Conservation (phyloP, 1,140 invertebrate species). For the Eubasilissa regina region DNA sequence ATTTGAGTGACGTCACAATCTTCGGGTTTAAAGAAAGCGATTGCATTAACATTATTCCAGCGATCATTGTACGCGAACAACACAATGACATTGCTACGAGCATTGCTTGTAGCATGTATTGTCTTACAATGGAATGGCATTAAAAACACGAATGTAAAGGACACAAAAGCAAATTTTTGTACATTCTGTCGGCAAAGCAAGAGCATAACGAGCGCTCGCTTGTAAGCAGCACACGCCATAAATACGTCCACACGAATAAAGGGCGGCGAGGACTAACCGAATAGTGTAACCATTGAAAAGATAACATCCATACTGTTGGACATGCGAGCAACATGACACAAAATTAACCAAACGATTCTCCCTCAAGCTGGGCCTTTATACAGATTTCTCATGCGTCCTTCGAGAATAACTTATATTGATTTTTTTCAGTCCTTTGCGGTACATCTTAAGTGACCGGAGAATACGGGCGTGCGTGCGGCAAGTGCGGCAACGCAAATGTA, state of each 20-base stretch:
- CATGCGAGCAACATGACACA: constrained; percentile 53
- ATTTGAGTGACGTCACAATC: too few species aligned
- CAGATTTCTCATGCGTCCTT: background rate
- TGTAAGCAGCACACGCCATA: constrained; percentile 40
- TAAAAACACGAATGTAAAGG: constrained; percentile 37
- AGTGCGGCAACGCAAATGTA: too few species aligned
- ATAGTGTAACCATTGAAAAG: constrained; percentile 59
- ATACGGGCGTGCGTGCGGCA: too few species aligned
- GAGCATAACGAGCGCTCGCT: constrained; percentile 30
- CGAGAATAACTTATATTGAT: background rate
- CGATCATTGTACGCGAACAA: background rate
- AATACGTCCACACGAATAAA: constrained; percentile 50
- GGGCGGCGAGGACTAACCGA: constrained; percentile 48
- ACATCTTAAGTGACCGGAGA: too few species aligned
- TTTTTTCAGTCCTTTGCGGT: background rate
- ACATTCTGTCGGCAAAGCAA: constrained; percentile 10
- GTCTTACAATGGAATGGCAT: constrained; percentile 33
- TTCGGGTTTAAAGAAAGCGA: too few species aligned
- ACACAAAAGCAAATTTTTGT: constrained; percentile 52
- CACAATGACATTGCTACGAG: background rate
- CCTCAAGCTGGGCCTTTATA: background rate
- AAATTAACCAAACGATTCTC: constrained; percentile 54
- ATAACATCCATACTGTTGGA: constrained; percentile 53
- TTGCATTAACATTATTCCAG: background rate
- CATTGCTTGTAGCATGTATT: constrained; percentile 22